These are phyloP conservation scores for Philopotamus ludificatus DNA, from an alignment of 1,140 invertebrate species.

Conservation along the genomic window DNA sequence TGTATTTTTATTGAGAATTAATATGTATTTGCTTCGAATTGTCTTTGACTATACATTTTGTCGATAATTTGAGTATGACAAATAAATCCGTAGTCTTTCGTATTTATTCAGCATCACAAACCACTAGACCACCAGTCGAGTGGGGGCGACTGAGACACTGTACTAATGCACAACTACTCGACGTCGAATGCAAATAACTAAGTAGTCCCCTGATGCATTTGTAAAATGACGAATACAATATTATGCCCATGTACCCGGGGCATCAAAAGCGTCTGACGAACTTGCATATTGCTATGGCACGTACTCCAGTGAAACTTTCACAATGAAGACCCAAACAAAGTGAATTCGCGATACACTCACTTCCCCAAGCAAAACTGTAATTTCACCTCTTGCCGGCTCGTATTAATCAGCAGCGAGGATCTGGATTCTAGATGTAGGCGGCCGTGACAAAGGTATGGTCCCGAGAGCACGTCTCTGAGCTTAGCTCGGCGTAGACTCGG, in stretches of 20 bases:
- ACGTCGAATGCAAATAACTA: no score
- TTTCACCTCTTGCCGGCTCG: conserved; percentile 5
- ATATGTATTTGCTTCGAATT: no score
- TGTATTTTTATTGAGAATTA: no score
- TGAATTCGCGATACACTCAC: not conserved
- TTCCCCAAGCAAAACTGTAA: conserved; percentile 12
- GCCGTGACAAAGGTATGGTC: not conserved
- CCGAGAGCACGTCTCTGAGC: not conserved
- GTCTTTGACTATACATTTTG: no score
- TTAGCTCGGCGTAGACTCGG: not conserved
- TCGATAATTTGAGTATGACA: no score
- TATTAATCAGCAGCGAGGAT: not conserved
- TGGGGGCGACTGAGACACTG: no score
- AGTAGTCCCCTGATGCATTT: not conserved
- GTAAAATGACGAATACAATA: conserved; percentile 2
- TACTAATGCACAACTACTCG: no score
- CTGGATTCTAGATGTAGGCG: not conserved
- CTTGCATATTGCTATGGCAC: not conserved
- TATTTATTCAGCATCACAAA: no score
- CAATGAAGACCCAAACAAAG: conserved; percentile 9
- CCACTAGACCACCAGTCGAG: no score
- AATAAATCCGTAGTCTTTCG: no score
- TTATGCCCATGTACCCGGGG: no score
- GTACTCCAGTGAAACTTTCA: conserved; percentile 2
- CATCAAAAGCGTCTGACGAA: not conserved